These are phyloP conservation scores for Nothobranchius furzeri DNA, from an alignment of 2,113 vertebrate species.

Conservation along the genomic window DNA sequence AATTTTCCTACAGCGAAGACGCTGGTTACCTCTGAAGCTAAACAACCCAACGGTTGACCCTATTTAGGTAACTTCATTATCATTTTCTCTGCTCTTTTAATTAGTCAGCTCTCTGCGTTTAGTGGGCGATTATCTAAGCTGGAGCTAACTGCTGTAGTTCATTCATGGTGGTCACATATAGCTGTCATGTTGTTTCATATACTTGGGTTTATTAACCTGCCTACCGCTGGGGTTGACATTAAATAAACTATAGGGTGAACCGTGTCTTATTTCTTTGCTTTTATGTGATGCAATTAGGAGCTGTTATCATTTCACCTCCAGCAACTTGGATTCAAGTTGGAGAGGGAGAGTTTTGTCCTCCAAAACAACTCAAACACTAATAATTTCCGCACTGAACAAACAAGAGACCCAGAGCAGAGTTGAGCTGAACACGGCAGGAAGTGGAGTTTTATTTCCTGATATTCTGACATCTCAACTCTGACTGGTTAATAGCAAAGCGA, in stretches of 20 bases:
- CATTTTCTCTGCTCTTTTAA: conserved; percentile 67
- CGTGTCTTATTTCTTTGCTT: neutral
- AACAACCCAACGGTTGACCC: conserved; percentile 68
- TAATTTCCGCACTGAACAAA: too few species aligned
- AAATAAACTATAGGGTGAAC: conserved; percentile 10
- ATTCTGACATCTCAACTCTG: too few species aligned
- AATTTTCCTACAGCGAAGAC: conserved; percentile 70
- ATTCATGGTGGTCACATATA: conserved; percentile 53
- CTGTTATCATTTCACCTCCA: neutral
- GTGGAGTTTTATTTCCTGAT: too few species aligned
- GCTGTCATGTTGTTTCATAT: conserved; percentile 57
- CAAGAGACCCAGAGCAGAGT: too few species aligned
- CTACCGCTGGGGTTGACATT: conserved; percentile 32
- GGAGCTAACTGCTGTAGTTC: conserved; percentile 50
- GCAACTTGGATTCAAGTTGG: neutral
- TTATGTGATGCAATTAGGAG: neutral
- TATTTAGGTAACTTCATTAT: conserved; percentile 48
- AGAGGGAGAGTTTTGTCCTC: neutral
- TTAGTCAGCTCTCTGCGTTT: conserved; percentile 62
- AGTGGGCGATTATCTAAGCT: conserved; percentile 64
- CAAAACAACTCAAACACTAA: neutral
- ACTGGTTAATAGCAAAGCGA: too few species aligned
- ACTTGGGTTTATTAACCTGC: conserved; percentile 65
- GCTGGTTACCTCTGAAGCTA: conserved; percentile 69
- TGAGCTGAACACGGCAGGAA: too few species aligned